A percentile compares a stretch with the other conserved stretches of the same genome.
These are phyloP conservation scores for Ormia ochracea DNA, from an alignment of 2,888 invertebrate species.

Conservation along the genomic window DNA sequence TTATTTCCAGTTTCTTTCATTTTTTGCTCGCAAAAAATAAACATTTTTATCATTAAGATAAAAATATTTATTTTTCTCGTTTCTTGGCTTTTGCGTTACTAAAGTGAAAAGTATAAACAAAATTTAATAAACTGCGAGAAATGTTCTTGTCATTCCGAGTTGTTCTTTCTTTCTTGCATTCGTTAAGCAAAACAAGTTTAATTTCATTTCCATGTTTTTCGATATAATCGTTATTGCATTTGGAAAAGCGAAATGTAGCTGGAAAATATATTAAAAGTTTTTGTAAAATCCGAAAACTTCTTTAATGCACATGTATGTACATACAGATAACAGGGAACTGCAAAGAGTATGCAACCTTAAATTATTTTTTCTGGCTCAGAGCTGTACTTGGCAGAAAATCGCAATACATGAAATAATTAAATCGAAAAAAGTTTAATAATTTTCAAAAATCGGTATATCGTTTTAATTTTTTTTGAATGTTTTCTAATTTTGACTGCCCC, in stretches of 20 bases:
- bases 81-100: not conserved
- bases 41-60: constrained; percentile 18
- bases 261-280: not conserved
- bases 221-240: not conserved
- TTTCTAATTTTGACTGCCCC: too few relatives aligned
- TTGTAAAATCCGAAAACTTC: too few relatives aligned
- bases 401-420: too few relatives aligned
- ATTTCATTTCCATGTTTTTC: constrained; percentile 31
- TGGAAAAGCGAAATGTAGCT: not conserved
- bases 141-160: constrained; percentile 12
- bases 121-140: not conserved
- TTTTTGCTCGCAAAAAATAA: not conserved
- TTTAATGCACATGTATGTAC: too few relatives aligned
- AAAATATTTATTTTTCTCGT: not conserved
- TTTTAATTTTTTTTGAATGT: too few relatives aligned
- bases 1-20: constrained; percentile 3
- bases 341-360: too few relatives aligned
- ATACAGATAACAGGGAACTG: too few relatives aligned
- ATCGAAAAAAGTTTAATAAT: too few relatives aligned
- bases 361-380: too few relatives aligned
- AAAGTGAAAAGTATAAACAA: not conserved
- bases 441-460: too few relatives aligned
- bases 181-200: constrained; percentile 9
- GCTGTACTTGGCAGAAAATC: too few relatives aligned
- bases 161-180: not conserved